Percentiles rank a stretch among this genome's conserved stretches.
Conservation (phyloP, 2,113 vertebrate species). For the Carettochelys insculpta region DNA sequence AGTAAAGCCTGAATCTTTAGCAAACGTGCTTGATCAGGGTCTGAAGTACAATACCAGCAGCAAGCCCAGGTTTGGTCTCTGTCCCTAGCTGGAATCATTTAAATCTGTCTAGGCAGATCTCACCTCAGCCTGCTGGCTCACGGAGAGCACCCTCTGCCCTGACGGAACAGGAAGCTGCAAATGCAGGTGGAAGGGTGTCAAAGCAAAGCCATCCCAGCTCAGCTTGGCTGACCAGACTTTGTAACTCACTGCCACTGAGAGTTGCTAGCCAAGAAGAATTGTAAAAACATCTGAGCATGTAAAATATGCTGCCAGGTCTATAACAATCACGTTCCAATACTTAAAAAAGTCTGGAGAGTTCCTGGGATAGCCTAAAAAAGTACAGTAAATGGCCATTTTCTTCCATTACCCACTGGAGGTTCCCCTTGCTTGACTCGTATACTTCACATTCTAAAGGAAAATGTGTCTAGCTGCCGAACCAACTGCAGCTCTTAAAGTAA, state of each 20-base stretch:
- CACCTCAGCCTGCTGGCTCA: not conserved
- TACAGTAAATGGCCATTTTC: fast-evolving
- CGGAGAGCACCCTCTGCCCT: fast-evolving
- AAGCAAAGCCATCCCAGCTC: not conserved
- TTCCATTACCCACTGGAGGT: fast-evolving
- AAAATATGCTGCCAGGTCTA: not conserved
- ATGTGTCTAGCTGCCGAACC: not conserved
- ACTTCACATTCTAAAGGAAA: fast-evolving
- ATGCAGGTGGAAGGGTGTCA: not conserved
- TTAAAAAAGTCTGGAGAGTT: not conserved
- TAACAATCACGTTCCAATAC: not conserved
- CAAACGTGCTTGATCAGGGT: conserved; percentile 65
- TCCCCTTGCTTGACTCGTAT: fast-evolving
- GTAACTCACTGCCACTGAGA: not conserved
- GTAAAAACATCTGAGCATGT: not conserved
- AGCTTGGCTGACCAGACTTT: not conserved
- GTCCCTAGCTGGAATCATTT: fast-evolving
- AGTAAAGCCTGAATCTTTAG: conserved; percentile 55
- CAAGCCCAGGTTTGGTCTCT: conserved; percentile 22
- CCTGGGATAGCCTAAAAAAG: not conserved
- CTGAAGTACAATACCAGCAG: conserved; percentile 62
- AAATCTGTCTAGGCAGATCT: fast-evolving
- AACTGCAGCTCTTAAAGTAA: fast-evolving
- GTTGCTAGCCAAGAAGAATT: not conserved
- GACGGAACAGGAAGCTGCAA: not conserved